These are phyloP conservation scores for Antheraea yamamai DNA, from an alignment of 2,888 invertebrate species.

Conservation along the genomic window DNA sequence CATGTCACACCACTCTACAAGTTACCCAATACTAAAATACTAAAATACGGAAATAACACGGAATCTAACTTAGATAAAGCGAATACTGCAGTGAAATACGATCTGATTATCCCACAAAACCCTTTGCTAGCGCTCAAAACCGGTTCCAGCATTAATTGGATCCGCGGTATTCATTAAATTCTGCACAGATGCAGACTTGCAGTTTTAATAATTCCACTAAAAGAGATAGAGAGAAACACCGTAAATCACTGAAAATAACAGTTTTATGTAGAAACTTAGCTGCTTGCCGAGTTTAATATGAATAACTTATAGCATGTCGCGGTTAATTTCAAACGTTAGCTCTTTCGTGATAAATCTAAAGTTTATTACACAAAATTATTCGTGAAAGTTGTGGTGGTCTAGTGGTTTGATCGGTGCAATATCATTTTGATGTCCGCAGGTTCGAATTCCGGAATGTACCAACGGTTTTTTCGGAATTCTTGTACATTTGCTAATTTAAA, in stretches of 20 bases:
- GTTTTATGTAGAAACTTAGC: constrained; percentile 36
- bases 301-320: constrained; percentile 26
- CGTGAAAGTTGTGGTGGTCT: too few species aligned
- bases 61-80: neutral
- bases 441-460: too few species aligned
- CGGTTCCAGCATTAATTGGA: constrained; percentile 1
- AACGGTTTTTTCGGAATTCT: too few species aligned
- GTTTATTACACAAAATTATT: neutral
- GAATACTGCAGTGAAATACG: neutral
- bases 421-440: too few species aligned
- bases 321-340: neutral
- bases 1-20: too few species aligned
- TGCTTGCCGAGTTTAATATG: constrained; percentile 30
- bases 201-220: constrained; percentile 21
- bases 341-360: neutral
- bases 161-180: constrained; percentile 11
- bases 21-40: neutral
- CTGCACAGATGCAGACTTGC: neutral
- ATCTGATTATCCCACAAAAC: neutral
- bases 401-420: too few species aligned
- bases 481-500: too few species aligned
- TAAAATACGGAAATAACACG: neutral
- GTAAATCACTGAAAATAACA: constrained; percentile 33
- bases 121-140: neutral
- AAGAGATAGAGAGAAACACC: constrained; percentile 12